Percentiles rank a stretch among this genome's conserved stretches.
These are phyloP conservation scores for Matsumyia berberina DNA, from an alignment of 2,888 invertebrate genomes.

Conservation along the genomic window DNA sequence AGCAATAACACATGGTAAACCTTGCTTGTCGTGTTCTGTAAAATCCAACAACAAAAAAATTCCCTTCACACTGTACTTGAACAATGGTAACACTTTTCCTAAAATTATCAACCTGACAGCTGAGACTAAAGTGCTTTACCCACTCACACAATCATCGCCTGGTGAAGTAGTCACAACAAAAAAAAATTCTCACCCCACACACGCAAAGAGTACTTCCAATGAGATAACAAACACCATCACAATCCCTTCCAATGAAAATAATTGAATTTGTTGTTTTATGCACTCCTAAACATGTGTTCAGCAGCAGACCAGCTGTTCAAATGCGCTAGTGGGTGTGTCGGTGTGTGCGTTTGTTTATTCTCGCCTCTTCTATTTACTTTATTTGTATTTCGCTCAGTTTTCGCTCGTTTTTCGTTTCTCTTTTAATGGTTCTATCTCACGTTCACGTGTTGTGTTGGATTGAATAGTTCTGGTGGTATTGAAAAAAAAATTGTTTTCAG, in stretches of 20 bases:
- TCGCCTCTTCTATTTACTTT: conserved; percentile 12
- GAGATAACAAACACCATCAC: conserved; percentile 38
- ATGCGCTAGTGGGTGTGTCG: conserved; percentile 42
- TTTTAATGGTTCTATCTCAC: too few relatives aligned
- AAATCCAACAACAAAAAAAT: too few relatives aligned
- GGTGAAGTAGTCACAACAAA: background rate
- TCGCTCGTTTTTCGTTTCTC: background rate
- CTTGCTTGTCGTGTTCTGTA: too few relatives aligned
- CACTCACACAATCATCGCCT: background rate
- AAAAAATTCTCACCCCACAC: background rate
- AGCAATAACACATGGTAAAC: too few relatives aligned
- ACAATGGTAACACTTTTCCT: conserved; percentile 27
- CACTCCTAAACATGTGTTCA: conserved; percentile 48
- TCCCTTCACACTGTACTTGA: too few relatives aligned
- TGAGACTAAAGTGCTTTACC: conserved; percentile 1
- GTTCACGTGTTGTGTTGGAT: too few relatives aligned
- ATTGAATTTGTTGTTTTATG: conserved; percentile 47
- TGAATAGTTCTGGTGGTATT: too few relatives aligned
- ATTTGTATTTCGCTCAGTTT: background rate
- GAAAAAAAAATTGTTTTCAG: too few relatives aligned
- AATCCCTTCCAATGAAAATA: conserved; percentile 42
- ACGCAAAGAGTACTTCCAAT: conserved; percentile 25
- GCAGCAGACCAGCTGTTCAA: conserved; percentile 38
- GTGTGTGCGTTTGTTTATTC: conserved; percentile 27
- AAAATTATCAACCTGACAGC: background rate